Base-by-base conservation (phyloP, 2,113 vertebrate species). In the Ursus arctos region DNA sequence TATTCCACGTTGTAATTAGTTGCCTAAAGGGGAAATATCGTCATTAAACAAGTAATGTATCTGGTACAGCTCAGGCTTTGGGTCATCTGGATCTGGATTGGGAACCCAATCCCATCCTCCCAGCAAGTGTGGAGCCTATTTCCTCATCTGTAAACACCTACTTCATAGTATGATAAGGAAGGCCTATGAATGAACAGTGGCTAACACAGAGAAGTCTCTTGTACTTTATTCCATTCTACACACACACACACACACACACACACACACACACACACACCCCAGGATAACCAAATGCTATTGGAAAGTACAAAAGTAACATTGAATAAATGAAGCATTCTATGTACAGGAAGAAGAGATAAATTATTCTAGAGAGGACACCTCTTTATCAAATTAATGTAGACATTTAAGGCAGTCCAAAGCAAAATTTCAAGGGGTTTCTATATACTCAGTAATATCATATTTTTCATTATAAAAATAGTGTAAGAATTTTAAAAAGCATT, bases 351-450 rank as follows among this genome's bases (percentile, higher is more conserved):
- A 88, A 33, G 43, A 95, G 51, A 31, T 51, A 33, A 96, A 67
- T 61, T 86, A 74, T 95, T 95, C 40, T 76, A 90, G 83, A 82
- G 55, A 92, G 74, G n/a, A 90, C 31, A 91, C 36, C 16, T 61
- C 14, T 88, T 83, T 47, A 43, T 76, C 40, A 79, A 43, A 51
- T 95, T 77, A 53, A 61, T 63, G 22, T 18, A 83, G 67, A 94
- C 10, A 72, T 92, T 91, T n/a, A 97, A 87, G 67, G 14, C 21
- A 76, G 83, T 33, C 33, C 31, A 91, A 91, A 65, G 79, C 0
- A 96, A 91, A 88, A n/a, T 88, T 40, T 93, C 76, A 57, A 76
- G 79, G 49, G 0, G 40, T 91, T 95, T 72, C 61, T 57, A 59
- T 15, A 67, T 61, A 90, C 43, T 76, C 40, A 74, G 33, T 36